These are phyloP conservation scores for Drosophila lacteicornis DNA, from an alignment of 1,140 invertebrate species.

Conservation along the genomic window DNA sequence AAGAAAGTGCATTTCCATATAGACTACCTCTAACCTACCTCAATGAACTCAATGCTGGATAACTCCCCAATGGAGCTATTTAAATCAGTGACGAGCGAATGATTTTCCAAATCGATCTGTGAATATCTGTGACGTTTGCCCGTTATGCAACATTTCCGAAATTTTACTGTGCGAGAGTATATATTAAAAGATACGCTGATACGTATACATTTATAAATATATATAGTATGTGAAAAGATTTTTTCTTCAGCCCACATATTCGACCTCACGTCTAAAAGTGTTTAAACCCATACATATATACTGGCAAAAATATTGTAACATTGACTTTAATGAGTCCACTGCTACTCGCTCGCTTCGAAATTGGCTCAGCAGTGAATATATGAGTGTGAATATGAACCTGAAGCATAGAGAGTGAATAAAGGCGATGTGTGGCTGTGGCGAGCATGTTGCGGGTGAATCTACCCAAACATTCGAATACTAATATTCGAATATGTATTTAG, in stretches of 20 bases:
- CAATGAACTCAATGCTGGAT: background rate
- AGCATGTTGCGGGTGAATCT: constrained; percentile 23
- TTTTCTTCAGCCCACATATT: constrained; percentile 52
- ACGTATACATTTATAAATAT: constrained; percentile 45
- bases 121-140: constrained; percentile 41
- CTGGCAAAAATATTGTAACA: constrained; percentile 56
- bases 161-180: constrained; percentile 55
- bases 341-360: constrained; percentile 30
- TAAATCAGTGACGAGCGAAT: background rate
- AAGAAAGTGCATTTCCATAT: background rate
- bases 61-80: constrained; percentile 5
- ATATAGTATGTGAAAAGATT: constrained; percentile 32
- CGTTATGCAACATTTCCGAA: constrained; percentile 70
- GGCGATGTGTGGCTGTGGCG: background rate
- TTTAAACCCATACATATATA: constrained; percentile 35
- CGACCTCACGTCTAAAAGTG: constrained; percentile 55
- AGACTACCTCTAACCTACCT: constrained; percentile 1
- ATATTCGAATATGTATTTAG: constrained; percentile 39
- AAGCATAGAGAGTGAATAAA: constrained; percentile 41
- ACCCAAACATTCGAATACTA: constrained; percentile 34
- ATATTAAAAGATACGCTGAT: constrained; percentile 42
- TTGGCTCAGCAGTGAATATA: constrained; percentile 48
- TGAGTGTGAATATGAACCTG: constrained; percentile 30
- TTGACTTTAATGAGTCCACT: constrained; percentile 48
- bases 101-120: constrained; percentile 28